Conservation (phyloP, 2,113 vertebrate genomes). For the Caranx melampygus region DNA sequence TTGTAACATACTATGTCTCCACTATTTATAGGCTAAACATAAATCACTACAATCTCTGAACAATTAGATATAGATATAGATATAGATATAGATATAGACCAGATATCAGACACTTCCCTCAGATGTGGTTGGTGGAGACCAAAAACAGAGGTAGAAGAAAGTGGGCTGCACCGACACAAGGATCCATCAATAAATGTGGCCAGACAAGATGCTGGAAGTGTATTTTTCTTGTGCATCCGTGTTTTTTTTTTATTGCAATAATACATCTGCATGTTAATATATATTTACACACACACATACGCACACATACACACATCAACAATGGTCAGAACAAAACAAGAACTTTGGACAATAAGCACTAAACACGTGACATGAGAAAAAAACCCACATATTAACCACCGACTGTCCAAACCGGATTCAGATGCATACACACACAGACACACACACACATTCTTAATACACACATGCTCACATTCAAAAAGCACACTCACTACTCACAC, state of each 20-base stretch:
- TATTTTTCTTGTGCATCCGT: slow-evolving; percentile 67
- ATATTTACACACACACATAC: slow-evolving; percentile 53
- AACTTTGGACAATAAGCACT: slow-evolving; percentile 66
- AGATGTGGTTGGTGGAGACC: background rate
- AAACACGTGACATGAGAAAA: slow-evolving; percentile 56
- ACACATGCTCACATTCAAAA: slow-evolving; percentile 17
- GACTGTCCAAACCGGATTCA: slow-evolving; percentile 26
- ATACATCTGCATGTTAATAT: slow-evolving; percentile 74
- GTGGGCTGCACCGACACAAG: background rate
- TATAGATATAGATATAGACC: too few species aligned
- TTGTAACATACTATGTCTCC: too few species aligned
- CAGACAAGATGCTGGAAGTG: background rate
- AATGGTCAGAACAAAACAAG: slow-evolving; percentile 63
- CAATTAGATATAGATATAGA: too few species aligned
- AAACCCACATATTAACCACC: slow-evolving; percentile 50
- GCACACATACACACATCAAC: slow-evolving; percentile 31
- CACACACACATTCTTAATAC: slow-evolving; percentile 10
- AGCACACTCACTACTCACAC: slow-evolving; percentile 8
- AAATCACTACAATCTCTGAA: too few species aligned
- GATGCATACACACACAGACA: slow-evolving; percentile 7
- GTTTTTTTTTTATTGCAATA: slow-evolving; percentile 82
- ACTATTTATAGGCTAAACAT: too few species aligned
- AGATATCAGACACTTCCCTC: too few species aligned
- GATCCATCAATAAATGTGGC: background rate
- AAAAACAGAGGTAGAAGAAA: background rate